phyloP scores from a whole-genome alignment of 2,888 invertebrate species.

The Pammene fasciana region DNA sequence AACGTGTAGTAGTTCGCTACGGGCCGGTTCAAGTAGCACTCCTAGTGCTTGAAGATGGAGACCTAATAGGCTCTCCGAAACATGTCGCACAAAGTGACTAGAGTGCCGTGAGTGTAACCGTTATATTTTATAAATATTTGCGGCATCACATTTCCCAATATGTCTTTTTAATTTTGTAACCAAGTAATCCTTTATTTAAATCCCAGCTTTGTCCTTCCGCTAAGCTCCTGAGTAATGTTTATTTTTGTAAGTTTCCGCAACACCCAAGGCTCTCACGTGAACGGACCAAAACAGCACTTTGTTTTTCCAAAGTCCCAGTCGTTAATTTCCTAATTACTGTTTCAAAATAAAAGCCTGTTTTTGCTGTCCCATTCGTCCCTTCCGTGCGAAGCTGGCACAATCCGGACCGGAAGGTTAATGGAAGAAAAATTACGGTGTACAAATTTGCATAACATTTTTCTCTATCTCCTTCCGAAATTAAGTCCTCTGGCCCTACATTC shows the following conservation, averaged over 20 bases:
- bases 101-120: too few relatives aligned
- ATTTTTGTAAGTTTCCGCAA: constrained; percentile 62
- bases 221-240: constrained; percentile 49
- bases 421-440: constrained; percentile 81
- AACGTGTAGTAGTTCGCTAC: too few relatives aligned
- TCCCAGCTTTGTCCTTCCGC: constrained; percentile 40
- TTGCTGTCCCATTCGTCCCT: constrained; percentile 64
- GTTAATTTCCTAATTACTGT: constrained; percentile 82
- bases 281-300: constrained; percentile 68
- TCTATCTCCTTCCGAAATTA: constrained; percentile 74
- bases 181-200: constrained; percentile 39
- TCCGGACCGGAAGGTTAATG: constrained; percentile 76
- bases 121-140: too few relatives aligned
- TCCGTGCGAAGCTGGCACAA: constrained; percentile 57
- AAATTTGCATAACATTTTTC: constrained; percentile 82
- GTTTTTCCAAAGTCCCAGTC: constrained; percentile 72
- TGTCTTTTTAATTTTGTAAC: not conserved
- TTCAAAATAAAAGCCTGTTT: constrained; percentile 76
- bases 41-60: too few relatives aligned
- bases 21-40: too few relatives aligned
- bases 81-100: too few relatives aligned
- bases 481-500: constrained; percentile 70
- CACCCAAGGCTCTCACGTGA: constrained; percentile 64
- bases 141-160: too few relatives aligned
- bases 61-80: too few relatives aligned